Conservation (phyloP, 2,888 invertebrate genomes). For the Cataglyphis rosenhaueri region DNA sequence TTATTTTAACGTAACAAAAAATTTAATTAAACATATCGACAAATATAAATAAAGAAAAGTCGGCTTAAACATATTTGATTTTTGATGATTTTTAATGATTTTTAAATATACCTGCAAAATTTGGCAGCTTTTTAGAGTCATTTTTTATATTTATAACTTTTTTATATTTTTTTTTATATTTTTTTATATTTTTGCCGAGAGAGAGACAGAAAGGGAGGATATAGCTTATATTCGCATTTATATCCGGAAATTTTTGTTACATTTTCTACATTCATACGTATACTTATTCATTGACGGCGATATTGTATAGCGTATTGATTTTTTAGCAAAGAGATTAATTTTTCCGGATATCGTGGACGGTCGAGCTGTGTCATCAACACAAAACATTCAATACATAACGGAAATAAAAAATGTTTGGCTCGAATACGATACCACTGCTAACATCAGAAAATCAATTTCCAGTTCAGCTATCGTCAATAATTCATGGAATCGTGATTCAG, state of each 20-base stretch:
- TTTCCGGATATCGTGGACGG: constrained; percentile 41
- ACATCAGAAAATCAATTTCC: constrained; percentile 56
- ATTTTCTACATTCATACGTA: constrained; percentile 7
- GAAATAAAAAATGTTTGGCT: constrained; percentile 42
- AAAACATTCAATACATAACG: constrained; percentile 50
- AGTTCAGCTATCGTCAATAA: constrained; percentile 51
- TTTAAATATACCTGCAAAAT: not conserved
- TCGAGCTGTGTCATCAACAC: constrained; percentile 47
- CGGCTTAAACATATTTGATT: not conserved
- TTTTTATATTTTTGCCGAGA: not conserved
- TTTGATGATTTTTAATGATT: not conserved
- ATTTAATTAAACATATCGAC: not conserved
- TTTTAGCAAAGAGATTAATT: constrained; percentile 42
- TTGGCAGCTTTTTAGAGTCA: not conserved
- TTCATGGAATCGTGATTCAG: constrained; percentile 52
- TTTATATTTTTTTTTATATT: not conserved
- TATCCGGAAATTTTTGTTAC: constrained; percentile 28
- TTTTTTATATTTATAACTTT: not conserved
- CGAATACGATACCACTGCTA: constrained; percentile 44
- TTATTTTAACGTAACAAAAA: constrained; percentile 1
- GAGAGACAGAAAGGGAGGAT: not conserved
- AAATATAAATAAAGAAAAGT: not conserved
- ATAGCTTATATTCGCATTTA: not conserved
- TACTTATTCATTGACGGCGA: constrained; percentile 39
- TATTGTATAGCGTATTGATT: constrained; percentile 42